Base-by-base conservation (phyloP, 2,797 vertebrate genomes). In the Limosa lapponica region DNA sequence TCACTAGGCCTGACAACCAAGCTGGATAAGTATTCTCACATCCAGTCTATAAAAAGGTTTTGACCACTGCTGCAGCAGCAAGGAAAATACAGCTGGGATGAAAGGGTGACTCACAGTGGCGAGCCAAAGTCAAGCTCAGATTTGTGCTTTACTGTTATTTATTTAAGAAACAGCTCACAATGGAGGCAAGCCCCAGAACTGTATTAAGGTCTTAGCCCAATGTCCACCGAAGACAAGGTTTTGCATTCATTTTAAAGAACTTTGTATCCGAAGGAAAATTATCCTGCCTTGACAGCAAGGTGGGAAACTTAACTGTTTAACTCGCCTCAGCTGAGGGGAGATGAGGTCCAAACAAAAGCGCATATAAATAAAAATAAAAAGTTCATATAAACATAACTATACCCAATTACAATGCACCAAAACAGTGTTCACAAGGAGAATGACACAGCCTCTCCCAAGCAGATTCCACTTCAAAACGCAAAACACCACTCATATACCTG, bases 401-500 rank as follows among this genome's bases (percentile, higher is more conserved):
- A 87, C 10, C 24, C 2, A 49, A 36, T 55, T 84, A 70, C 39
- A 79, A 22, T 10, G 39, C 73, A 69, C 11, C 46, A 57, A 57
- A 93, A 64, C 27, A 82, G 2, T 3, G 9, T 11, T 66, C 51
- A 70, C 30, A 86, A 79, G 34, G 17, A 73, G 32, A 70, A 86
- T 20, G 43, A 82, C 44, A 46, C 18, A 77, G 88, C 49, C 27
- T 41, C 70, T 66, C 61, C 67, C 51, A 93, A 58, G 22, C 64
- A 91, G 65, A 83, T 59, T 67, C 25, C 48, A 62, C 48, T 82
- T 92, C 52, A 89, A 85, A 95, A 79, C 18, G 88, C 34, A 96
- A 94, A 87, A 48, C 65, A 75, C 20, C 34, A 61, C 39, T 91
- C 70, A 59, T 24, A 62, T 98, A 99, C 99, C 99, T 84, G 99